Evolutionary conservation across 1,140 invertebrate species (phyloP), one percentile per base, ranked within the genome.

Genomic region (Ostrea edulis): DNA sequence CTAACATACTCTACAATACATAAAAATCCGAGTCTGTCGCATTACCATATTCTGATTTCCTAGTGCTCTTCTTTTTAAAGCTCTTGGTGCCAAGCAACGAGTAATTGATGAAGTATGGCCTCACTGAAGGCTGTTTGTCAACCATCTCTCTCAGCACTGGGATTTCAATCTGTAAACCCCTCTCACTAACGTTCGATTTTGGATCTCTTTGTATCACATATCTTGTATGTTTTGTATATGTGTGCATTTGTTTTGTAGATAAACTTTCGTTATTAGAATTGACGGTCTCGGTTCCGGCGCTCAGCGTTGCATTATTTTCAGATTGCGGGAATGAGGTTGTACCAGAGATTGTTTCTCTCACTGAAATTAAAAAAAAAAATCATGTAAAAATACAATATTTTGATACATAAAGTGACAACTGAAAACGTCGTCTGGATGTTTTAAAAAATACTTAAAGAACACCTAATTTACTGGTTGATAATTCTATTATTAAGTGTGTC

Each of bases 31-130:
- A 62, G 14, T 62, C 55, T 20, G 7, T 20, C 17, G 12, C 25
- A 77, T 77, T 77, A 77, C 68, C 68, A 77, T 77, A 25, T 77
- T 29, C n/a, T 17, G 17, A 62, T 62, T 62, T n/a, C 55, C n/a
- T 62, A 5, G 35, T 17, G 68, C 2, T 77, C 29, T 77, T 77
- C 9, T 2, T 35, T 29, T 77, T 77, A 9, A 25, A 77, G 11
- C 12, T 22, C 29, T 29, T 71, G 22, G 29, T 71, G 12, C 29
- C 68, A 25, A 77, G 22, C 68, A 77, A 25, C 14, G 68, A 77
- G 25, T 77, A 77, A 14, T 35, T 77, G 7, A 77, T 77, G 68
- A 77, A 77, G 25, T 77, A 77, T 29, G 68, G 68, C 68, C 68
- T 29, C 9, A 77, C 12, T 25, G 68, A 25, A 11, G 22, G 68